phyloP scores from a whole-genome alignment of 2,888 invertebrate species.

The Watsonalla binaria region DNA sequence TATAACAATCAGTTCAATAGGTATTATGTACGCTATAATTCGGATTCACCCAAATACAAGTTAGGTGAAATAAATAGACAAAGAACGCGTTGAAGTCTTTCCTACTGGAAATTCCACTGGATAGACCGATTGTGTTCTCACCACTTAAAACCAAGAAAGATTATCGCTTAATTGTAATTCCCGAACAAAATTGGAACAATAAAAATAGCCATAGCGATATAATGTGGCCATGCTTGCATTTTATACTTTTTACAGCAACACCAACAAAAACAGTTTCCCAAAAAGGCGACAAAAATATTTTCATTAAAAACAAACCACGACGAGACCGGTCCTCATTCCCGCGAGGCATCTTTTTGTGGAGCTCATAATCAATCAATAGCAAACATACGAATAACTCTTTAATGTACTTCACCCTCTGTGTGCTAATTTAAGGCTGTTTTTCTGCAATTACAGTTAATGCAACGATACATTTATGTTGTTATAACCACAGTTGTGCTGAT shows the following conservation, averaged over 20 bases:
- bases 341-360: slow-evolving; percentile 19
- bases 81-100: too few species aligned
- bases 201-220: background rate
- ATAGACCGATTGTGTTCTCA: too few species aligned
- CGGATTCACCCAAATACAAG: too few species aligned
- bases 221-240: slow-evolving; percentile 9
- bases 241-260: slow-evolving; percentile 19
- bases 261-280: slow-evolving; percentile 21
- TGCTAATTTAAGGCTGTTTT: background rate
- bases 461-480: background rate
- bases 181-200: background rate
- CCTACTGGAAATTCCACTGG: too few species aligned
- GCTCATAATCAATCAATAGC: slow-evolving; percentile 25
- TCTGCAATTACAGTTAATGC: background rate
- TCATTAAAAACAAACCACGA: slow-evolving; percentile 14
- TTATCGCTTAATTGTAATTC: background rate
- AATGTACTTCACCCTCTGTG: background rate
- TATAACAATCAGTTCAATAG: too few species aligned
- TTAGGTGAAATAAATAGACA: too few species aligned
- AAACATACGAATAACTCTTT: background rate
- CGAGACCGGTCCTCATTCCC: slow-evolving; percentile 19
- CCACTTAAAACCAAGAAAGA: background rate
- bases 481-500: background rate
- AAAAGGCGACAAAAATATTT: slow-evolving; percentile 29
- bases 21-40: too few species aligned